These are phyloP conservation scores for Myoxocephalus aenaeus DNA, from an alignment of 2,797 vertebrate genomes.

Conservation along the genomic window DNA sequence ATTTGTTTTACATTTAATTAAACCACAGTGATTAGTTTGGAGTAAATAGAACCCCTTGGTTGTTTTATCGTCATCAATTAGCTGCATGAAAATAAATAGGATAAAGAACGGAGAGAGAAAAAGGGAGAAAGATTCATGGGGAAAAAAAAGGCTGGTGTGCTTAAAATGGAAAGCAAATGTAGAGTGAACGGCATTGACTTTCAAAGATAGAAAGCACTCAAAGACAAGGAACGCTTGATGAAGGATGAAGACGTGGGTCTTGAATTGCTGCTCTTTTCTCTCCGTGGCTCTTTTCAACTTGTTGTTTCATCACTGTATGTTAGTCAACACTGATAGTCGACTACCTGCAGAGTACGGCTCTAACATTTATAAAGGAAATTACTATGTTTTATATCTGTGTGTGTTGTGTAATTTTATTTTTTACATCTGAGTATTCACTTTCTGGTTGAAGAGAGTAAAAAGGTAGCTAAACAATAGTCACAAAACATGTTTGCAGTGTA, in stretches of 20 bases:
- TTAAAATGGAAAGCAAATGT: slow-evolving; percentile 35
- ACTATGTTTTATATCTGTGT: neutral
- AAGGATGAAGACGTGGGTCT: slow-evolving; percentile 37
- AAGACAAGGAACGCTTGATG: slow-evolving; percentile 44
- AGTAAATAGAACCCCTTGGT: neutral
- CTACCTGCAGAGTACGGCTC: too few species aligned
- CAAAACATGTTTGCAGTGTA: neutral
- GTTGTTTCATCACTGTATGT: slow-evolving; percentile 17
- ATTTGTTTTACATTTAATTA: slow-evolving; percentile 11
- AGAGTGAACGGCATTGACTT: slow-evolving; percentile 39
- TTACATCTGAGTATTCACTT: too few species aligned
- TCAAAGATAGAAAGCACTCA: slow-evolving; percentile 43
- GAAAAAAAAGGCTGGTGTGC: neutral
- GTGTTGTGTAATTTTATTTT: too few species aligned
- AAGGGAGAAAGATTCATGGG: slow-evolving; percentile 2
- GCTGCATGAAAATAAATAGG: neutral
- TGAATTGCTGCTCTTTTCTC: slow-evolving; percentile 36
- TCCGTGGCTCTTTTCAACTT: slow-evolving; percentile 11
- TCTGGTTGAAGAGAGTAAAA: too few species aligned
- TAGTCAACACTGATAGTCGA: neutral
- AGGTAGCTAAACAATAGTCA: neutral
- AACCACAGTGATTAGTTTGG: slow-evolving; percentile 13
- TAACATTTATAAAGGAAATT: neutral
- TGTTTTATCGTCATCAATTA: slow-evolving; percentile 14
- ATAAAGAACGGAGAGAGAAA: neutral